Base-by-base conservation (phyloP, 53 echinoderm and acorn worm genomes). In the Paelopatides confundens region DNA sequence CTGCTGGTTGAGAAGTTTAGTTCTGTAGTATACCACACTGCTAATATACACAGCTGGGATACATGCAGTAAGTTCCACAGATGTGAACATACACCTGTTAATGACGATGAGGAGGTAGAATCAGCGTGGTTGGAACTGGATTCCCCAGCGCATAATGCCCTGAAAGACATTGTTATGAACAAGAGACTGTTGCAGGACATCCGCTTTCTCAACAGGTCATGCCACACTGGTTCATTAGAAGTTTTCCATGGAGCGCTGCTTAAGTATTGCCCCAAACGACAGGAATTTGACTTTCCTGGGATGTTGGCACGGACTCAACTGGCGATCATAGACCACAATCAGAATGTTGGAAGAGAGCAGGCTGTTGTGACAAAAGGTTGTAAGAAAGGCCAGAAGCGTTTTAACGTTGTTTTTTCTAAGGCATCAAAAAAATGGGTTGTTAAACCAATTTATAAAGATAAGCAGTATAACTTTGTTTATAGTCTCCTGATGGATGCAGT, bases 101-200 rank as follows among this genome's bases (percentile, higher is more conserved):
- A n/a, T n/a, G 37, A 35, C 2, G 71, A 69, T 36, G 70, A 84
- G 67, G 83, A 50, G 15, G 34, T 66, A 17, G 18, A 33, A 2
- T 69, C 33, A 6, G 34, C n/a, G 21, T 89, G 84, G 89, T 27
- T 89, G 0, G 54, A 82, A 18, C 52, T 53, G 9, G 89, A 33
- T 21, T 89, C 90, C 24, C 85, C 85, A 31, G 43, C 90, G 43
- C 85, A 89, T 28, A 2, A 6, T 14, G 85, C 85, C 5, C 3
- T 85, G 13, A 70, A 89, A 46, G 90, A 89, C 5, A 76, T 89
- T 11, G 36, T 89, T 3, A 71, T 76, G 30, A 50, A 89, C 51
- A 70, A 49, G 51, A 62, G 62, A 32, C 63, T 89, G 21, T 62
- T 85, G 0, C 71, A 76, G 11, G 85, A 89, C 47, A 74, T 89